phyloP scores from a whole-genome alignment of 2,888 invertebrate species.

The Brachypterus glaber region DNA sequence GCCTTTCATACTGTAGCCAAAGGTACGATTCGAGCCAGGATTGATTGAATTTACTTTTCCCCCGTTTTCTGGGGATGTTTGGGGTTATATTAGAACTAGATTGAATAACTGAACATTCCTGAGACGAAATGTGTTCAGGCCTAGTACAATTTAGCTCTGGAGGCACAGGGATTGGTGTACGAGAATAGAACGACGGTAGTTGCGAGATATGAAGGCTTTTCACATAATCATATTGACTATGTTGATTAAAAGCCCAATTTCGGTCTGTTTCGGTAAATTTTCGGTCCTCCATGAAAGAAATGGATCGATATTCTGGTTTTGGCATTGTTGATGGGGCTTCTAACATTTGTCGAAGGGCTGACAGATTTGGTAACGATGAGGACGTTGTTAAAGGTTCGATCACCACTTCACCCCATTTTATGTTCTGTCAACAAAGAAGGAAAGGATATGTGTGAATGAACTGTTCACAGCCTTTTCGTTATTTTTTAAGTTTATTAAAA shows the following conservation, averaged over 20 bases:
- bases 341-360: too few species aligned
- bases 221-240: too few species aligned
- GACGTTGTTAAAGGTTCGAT: slow-evolving; percentile 33
- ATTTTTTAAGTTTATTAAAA: too few species aligned
- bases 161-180: slow-evolving; percentile 27
- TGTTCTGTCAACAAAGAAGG: slow-evolving; percentile 60
- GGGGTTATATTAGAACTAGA: too few species aligned
- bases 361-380: too few species aligned
- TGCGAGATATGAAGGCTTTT: slow-evolving; percentile 1
- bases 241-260: too few species aligned
- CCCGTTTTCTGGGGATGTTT: background rate
- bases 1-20: slow-evolving; percentile 65
- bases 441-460: slow-evolving; percentile 45
- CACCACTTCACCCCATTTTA: slow-evolving; percentile 44
- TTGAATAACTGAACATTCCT: slow-evolving; percentile 39
- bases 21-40: slow-evolving; percentile 60
- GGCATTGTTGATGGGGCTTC: too few species aligned
- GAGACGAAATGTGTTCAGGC: slow-evolving; percentile 25
- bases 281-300: too few species aligned
- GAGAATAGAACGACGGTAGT: slow-evolving; percentile 21
- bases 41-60: slow-evolving; percentile 51
- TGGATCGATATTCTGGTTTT: too few species aligned
- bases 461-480: slow-evolving; percentile 17
- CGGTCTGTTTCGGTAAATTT: too few species aligned
- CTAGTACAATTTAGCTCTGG: slow-evolving; percentile 24